phyloP scores from a whole-genome alignment of 1,140 invertebrate species.

The Cotesia vestalis region DNA sequence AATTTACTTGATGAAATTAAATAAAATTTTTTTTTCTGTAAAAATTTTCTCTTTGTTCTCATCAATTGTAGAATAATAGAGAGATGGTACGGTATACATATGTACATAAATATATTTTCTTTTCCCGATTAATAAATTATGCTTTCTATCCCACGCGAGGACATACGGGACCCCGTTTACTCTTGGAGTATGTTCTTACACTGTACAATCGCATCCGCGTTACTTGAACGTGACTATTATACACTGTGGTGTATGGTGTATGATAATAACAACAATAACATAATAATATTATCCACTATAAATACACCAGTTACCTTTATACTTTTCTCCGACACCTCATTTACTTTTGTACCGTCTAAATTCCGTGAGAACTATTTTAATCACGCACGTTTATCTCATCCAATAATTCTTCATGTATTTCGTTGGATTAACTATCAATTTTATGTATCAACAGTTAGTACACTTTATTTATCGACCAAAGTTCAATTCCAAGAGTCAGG shows the following conservation, averaged over 20 bases:
- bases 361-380: too few relatives aligned
- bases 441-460: too few relatives aligned
- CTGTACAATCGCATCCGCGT: slow-evolving; percentile 34
- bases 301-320: slow-evolving; percentile 1
- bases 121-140: slow-evolving; percentile 40
- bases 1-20: not conserved
- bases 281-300: not conserved
- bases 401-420: too few relatives aligned
- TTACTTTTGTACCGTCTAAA: too few relatives aligned
- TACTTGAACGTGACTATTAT: slow-evolving; percentile 38
- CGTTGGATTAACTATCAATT: too few relatives aligned
- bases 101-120: slow-evolving; percentile 28
- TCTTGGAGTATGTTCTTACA: slow-evolving; percentile 1
- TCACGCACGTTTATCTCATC: too few relatives aligned
- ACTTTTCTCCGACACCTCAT: too few relatives aligned
- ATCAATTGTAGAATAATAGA: slow-evolving; percentile 1
- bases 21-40: slow-evolving; percentile 1
- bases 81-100: not conserved
- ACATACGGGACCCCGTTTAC: slow-evolving; percentile 29
- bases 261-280: not conserved
- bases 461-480: too few relatives aligned
- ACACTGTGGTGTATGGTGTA: not conserved
- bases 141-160: slow-evolving; percentile 40
- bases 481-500: too few relatives aligned
- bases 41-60: slow-evolving; percentile 2